Conservation (phyloP, 1,140 invertebrate species). For the Venustaconcha ellipsiformis region DNA sequence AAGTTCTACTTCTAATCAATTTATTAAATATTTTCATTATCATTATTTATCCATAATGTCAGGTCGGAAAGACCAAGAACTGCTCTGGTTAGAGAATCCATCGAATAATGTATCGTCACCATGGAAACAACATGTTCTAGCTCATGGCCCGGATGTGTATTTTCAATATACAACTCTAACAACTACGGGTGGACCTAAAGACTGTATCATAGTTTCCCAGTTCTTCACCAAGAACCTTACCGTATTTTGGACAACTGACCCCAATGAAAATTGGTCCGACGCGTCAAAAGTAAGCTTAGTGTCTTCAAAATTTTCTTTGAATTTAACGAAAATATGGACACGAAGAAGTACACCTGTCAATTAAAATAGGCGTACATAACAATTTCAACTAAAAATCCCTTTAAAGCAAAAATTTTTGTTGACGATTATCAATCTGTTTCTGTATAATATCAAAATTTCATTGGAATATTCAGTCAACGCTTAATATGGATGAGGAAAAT, state of each 20-base stretch:
- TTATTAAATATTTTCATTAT: too few species aligned
- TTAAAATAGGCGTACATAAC: too few species aligned
- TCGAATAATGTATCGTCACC: constrained; percentile 33
- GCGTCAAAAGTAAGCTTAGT: constrained; percentile 43
- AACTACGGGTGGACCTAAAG: constrained; percentile 46
- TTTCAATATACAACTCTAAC: constrained; percentile 57
- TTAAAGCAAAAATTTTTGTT: too few species aligned
- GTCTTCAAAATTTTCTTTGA: not conserved
- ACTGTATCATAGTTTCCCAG: constrained; percentile 61
- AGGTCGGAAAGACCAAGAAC: constrained; percentile 53
- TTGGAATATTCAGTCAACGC: too few species aligned
- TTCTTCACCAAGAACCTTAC: constrained; percentile 63
- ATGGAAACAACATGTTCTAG: constrained; percentile 63
- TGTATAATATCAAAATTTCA: too few species aligned
- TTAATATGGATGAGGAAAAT: too few species aligned
- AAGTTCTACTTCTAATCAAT: too few species aligned
- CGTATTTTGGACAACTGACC: constrained; percentile 63
- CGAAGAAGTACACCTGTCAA: too few species aligned
- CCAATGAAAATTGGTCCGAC: constrained; percentile 58
- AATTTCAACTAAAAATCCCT: too few species aligned
- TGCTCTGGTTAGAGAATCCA: constrained; percentile 66
- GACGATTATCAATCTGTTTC: too few species aligned
- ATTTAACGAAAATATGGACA: not conserved
- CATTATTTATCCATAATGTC: not conserved
- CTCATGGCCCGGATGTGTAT: constrained; percentile 62